Evolutionary conservation across 2,797 vertebrate species (phyloP), one percentile per base, ranked within the genome.

Genomic region (Uromys caudimaculatus): DNA sequence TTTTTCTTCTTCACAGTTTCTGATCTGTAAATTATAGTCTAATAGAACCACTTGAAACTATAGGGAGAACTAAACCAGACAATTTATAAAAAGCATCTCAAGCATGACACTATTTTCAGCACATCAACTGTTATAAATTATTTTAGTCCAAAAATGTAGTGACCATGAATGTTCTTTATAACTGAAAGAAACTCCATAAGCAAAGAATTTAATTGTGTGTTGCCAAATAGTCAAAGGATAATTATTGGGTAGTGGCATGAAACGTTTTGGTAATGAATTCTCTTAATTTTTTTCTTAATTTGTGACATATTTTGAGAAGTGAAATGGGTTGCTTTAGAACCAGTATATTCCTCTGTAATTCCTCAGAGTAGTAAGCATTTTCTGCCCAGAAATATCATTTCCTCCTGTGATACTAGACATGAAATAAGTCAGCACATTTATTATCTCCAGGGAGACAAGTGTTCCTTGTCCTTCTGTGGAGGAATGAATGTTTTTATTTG

Each of bases 401-500:
- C 92, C 27, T 78, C 38, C 76, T 84, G 41, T 38, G 27, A 60
- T 83, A 75, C 47, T 71, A 82, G 69, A 79, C 64, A 83, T 85
- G 29, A 71, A 95, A 78, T 95, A 93, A 96, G 44, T 96, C 87
- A 93, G 82, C 60, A 89, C 95, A 92, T 97, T 97, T 97, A 93
- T 96, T 95, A 96, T 95, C 52, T 96, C 69, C 38, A 93, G n/a
- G 77, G 84, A 92, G 73, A 44, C 94, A 93, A 94, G 73, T 82
- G 38, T 91, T 95, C 32, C 56, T 96, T 82, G 84, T 94, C 75
- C 24, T 97, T 29, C 93, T 87, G 16, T 67, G 67, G 23, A 93
- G 35, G 89, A 62, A 92, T 79, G 60, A 71, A 83, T 95, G 94
- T 93, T 97, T 97, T 96, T 77, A 78, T 90, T 95, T 96, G 92